Base-by-base conservation (phyloP, 2,113 vertebrate species). In the Tachysurus vachellii region DNA sequence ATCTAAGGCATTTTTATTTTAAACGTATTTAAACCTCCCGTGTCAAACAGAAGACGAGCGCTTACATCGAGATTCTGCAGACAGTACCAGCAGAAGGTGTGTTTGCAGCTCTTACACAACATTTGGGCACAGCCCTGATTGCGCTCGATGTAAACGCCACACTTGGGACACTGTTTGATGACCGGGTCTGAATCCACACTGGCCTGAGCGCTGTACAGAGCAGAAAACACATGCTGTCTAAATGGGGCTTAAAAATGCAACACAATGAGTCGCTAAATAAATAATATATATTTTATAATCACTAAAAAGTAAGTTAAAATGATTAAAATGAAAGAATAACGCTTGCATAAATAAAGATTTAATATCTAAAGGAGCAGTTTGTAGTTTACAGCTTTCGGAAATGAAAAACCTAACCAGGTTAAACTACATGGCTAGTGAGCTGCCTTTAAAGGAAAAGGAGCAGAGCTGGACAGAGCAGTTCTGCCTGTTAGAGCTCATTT, bases 41-140 rank as follows among this genome's bases (percentile, higher is more conserved):
- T 26, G 16, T 62, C 0, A 5, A 64, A 80, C 5, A 26, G n/a
- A 59, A n/a, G 31, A 83, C 36, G 11, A 1, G 54, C 9, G 96
- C 98, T 97, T 92, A 99, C 98, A 14, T 99, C 97, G 93, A 99
- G 91, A 85, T 96, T 98, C 93, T 99, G 97, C 80, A 99, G 96
- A 80, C 98, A 99, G 93, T 99, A 98, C 98, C 98, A 99, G 94
- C 98, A 99, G 92, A 99, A 99, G 0, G 98, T 99, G 93, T 99
- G 98, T 86, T 98, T 99, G 95, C 98, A 99, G 93, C 96, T 99
- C 92, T 98, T 99, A 82, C 98, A 99, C 94, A 99, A 96, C 98
- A 99, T 99, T 95, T 99, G 98, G 42, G 98, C 98, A 12, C 98
- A 99, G 91, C 98, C 98, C 91, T 99, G 97, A 0, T 99, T 98